Base-by-base conservation (phyloP, 2,113 vertebrate genomes). In the Lipophrys pholis region DNA sequence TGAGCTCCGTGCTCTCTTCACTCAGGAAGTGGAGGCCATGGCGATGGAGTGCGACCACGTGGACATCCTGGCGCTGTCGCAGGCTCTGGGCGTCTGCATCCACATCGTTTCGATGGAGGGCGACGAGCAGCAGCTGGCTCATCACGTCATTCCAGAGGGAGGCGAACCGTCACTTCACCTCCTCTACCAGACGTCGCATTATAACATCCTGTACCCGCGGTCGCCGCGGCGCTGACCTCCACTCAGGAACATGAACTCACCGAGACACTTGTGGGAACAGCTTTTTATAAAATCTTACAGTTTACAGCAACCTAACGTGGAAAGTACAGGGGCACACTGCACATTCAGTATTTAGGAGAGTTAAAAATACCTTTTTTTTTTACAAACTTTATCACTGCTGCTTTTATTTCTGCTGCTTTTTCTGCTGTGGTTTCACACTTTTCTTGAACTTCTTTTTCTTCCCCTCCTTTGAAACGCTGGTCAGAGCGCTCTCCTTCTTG, bases 11-110 rank as follows among this genome's bases (percentile, higher is more conserved):
- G 5, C 46, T 57, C 17, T 76, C 16, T 75, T 69, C 46, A 35
- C 43, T 77, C 73, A 96, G 95, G 94, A 95, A 59, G 92, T 94
- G 73, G 92, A 96, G 86, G 79, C 87, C 55, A 94, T 94, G 93
- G 90, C 92, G 0, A 85, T 90, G 81, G 93, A 95, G 67, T 93
- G 94, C 40, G 93, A 95, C 54, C 94, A 93, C 6, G 93, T 95
- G 79, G 93, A 94, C 87, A 94, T 96, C 79, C 89, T 93, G 0
- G 95, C 95, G 46, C 85, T 95, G 73, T 92, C 93, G 0, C 92
- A 95, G 67, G 94, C 95, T 0, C 77, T 96, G 81, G 93, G 82
- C 40, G 67, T 94, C 3, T 86, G 89, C 81, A 88, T 92, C 3
- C 90, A 94, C 69, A 93, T 95, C 6, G 94, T 89, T 46, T 94